Percentiles rank a stretch among this genome's conserved stretches.
Evolutionary conservation across 1,140 invertebrate genomes (phyloP).

Genomic region (Ooceraea biroi): DNA sequence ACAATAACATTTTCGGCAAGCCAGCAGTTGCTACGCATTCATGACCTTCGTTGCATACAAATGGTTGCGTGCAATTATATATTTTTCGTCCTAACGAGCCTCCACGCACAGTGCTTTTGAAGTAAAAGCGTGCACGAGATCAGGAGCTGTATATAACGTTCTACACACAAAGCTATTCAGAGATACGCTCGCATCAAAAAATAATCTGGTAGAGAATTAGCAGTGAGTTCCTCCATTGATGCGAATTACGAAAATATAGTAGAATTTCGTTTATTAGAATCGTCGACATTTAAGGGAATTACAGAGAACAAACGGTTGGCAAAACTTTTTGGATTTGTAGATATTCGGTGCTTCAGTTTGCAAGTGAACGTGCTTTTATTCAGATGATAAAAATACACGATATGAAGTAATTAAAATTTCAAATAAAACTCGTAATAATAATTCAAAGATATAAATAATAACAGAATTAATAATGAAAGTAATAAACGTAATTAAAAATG

Average conservation of each 20-base stretch:
- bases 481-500: constrained; percentile 30
- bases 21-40: not conserved
- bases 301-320: not conserved
- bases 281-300: not conserved
- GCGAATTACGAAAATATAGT: not conserved
- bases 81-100: constrained; percentile 49
- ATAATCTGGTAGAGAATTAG: constrained; percentile 14
- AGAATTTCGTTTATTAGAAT: constrained; percentile 24
- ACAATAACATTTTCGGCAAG: constrained; percentile 61
- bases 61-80: constrained; percentile 63
- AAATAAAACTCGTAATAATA: constrained; percentile 13
- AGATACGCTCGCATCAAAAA: constrained; percentile 41
- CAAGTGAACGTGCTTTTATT: too few species aligned
- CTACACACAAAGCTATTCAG: not conserved
- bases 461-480: constrained; percentile 19
- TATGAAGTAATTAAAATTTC: not conserved
- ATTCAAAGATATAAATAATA: not conserved
- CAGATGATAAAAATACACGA: constrained; percentile 8
- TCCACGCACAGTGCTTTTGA: constrained; percentile 1
- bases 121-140: constrained; percentile 27
- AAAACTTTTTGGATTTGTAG: not conserved
- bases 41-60: constrained; percentile 11
- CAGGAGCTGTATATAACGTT: not conserved
- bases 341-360: too few species aligned
- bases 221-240: not conserved